These are phyloP conservation scores for Malacoraja senta DNA, from an alignment of 2,797 vertebrate species.

Conservation along the genomic window DNA sequence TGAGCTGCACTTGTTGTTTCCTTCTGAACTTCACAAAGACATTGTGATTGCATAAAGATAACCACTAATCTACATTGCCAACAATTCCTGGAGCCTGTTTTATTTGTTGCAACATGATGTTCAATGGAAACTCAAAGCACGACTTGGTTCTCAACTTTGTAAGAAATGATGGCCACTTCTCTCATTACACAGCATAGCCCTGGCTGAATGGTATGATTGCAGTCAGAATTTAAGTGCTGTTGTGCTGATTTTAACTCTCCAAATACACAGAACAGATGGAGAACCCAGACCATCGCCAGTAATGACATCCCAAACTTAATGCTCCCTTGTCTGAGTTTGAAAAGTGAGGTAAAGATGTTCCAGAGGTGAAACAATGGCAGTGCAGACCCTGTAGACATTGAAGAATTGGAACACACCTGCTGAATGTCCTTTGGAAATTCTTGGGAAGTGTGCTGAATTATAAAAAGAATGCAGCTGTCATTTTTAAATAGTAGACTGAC, in stretches of 20 bases:
- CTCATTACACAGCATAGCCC: not conserved
- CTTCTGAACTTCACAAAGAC: not conserved
- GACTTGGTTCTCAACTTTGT: not conserved
- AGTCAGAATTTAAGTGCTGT: not conserved
- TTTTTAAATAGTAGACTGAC: slow-evolving; percentile 40
- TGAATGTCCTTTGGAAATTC: slow-evolving; percentile 28
- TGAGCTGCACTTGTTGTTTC: not conserved
- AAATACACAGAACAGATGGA: not conserved
- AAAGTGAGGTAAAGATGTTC: not conserved
- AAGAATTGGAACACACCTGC: not conserved
- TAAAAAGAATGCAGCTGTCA: slow-evolving; percentile 36
- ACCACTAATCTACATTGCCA: not conserved
- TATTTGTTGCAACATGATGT: not conserved
- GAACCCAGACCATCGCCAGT: not conserved
- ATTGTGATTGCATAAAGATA: not conserved
- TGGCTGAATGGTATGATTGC: too few species aligned
- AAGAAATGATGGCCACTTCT: not conserved
- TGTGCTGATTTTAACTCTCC: not conserved
- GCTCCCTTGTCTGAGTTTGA: not conserved
- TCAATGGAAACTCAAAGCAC: not conserved
- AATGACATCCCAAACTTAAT: not conserved
- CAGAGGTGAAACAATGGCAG: slow-evolving; percentile 8
- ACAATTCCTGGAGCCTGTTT: not conserved
- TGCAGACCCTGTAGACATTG: not conserved
- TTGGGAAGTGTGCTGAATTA: slow-evolving; percentile 7